Evolutionary conservation across 2,113 vertebrate genomes (phyloP).

Genomic region (Tringa solitaria): DNA sequence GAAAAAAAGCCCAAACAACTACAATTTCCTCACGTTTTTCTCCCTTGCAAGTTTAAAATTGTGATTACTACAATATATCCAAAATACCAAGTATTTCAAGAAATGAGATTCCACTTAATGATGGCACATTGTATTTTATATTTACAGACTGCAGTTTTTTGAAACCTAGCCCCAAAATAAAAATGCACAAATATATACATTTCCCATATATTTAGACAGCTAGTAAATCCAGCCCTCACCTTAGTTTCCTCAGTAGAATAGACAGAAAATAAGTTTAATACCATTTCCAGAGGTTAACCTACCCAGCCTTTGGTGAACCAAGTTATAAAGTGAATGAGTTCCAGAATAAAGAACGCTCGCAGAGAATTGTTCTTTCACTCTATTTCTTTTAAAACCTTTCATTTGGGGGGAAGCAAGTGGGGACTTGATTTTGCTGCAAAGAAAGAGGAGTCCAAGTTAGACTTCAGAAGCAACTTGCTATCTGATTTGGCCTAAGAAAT

Average conservation of each 20-base stretch:
- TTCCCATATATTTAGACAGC: background rate
- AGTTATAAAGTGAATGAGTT: background rate
- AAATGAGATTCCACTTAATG: background rate
- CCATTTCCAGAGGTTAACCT: conserved; percentile 14
- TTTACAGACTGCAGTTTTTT: background rate
- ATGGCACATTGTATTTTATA: background rate
- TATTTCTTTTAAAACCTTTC: conserved; percentile 30
- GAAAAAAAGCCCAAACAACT: background rate
- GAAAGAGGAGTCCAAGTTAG: conserved; percentile 30
- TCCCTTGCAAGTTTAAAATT: background rate
- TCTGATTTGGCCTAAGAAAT: conserved; percentile 40
- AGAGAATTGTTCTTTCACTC: conserved; percentile 30
- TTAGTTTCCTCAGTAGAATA: background rate
- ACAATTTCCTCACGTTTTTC: background rate
- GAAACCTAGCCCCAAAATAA: background rate
- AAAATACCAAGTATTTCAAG: background rate
- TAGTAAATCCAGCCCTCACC: background rate
- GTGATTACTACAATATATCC: background rate
- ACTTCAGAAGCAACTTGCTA: conserved; percentile 28
- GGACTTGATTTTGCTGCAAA: conserved; percentile 1
- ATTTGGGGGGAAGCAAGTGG: background rate
- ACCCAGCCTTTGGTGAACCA: background rate
- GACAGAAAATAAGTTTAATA: background rate
- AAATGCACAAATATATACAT: background rate
- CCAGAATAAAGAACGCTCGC: conserved; percentile 20